Conservation (phyloP, 2,888 invertebrate genomes). For the Dryocosmus kuriphilus region DNA sequence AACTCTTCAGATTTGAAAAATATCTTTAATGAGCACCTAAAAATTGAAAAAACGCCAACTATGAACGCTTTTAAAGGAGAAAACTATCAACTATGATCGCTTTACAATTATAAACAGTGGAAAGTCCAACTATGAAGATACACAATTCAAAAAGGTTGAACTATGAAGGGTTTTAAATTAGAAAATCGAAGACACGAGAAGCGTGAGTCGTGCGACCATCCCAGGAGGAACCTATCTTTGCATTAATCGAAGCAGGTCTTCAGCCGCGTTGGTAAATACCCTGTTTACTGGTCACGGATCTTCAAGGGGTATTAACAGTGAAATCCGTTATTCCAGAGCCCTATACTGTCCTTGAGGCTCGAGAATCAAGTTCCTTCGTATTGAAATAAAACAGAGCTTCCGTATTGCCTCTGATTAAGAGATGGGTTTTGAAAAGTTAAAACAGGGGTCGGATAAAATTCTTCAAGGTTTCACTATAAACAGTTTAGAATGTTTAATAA, state of each 20-base stretch:
- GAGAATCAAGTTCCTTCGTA: conserved; percentile 42
- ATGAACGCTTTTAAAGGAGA: too few species aligned
- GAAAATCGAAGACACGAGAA: conserved; percentile 12
- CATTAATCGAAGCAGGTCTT: conserved; percentile 45
- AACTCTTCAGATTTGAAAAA: too few species aligned
- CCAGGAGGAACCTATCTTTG: conserved; percentile 42
- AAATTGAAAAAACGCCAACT: too few species aligned
- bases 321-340: conserved; percentile 45
- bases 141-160: too few species aligned
- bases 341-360: conserved; percentile 43
- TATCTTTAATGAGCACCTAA: too few species aligned
- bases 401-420: conserved; percentile 5
- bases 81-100: too few species aligned
- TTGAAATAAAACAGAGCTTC: conserved; percentile 40
- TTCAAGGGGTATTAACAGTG: conserved; percentile 45
- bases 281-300: conserved; percentile 45
- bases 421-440: background rate
- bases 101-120: too few species aligned
- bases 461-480: background rate
- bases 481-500: background rate
- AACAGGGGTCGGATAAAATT: background rate
- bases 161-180: too few species aligned
- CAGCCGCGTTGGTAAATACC: conserved; percentile 42
- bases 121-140: too few species aligned
- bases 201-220: conserved; percentile 17